A percentile compares a stretch with the other conserved stretches of the same genome.
phyloP scores from a whole-genome alignment of 2,888 invertebrate genomes.

The Trissolcus japonicus region DNA sequence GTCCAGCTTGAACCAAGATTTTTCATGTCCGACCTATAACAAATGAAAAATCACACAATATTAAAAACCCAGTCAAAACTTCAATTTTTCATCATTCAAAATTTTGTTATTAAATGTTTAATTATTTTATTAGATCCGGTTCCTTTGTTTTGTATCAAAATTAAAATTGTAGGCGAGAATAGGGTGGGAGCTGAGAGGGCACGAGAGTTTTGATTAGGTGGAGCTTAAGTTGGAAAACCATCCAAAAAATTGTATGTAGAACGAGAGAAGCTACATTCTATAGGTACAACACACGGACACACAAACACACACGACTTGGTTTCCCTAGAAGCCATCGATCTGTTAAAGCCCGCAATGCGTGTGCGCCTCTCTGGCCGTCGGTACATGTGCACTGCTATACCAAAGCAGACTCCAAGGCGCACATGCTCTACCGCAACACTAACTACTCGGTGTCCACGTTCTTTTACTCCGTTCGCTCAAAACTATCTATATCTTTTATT shows the following conservation, averaged over 20 bases:
- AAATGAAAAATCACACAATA: not conserved
- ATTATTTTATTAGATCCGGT: too few relatives aligned
- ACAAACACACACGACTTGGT: conserved; percentile 30
- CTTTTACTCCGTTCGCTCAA: conserved; percentile 23
- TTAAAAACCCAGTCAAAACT: too few relatives aligned
- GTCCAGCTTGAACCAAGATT: conserved; percentile 84
- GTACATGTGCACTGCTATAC: conserved; percentile 50
- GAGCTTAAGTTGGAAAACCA: conserved; percentile 42
- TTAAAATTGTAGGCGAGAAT: conserved; percentile 6
- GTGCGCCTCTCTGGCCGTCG: conserved; percentile 48
- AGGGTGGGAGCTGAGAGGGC: conserved; percentile 16
- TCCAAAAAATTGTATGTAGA: conserved; percentile 39
- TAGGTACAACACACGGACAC: conserved; percentile 3
- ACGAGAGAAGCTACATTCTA: conserved; percentile 24
- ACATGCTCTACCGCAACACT: conserved; percentile 40
- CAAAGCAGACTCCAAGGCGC: conserved; percentile 50
- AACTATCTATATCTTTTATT: not conserved
- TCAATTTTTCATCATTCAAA: too few relatives aligned
- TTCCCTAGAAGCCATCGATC: conserved; percentile 57
- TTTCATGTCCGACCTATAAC: conserved; percentile 83
- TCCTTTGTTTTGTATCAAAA: too few relatives aligned
- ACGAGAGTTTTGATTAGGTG: conserved; percentile 37
- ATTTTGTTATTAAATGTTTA: too few relatives aligned
- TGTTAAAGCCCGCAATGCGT: conserved; percentile 59
- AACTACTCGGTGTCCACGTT: conserved; percentile 18